Percentiles rank a stretch among this genome's conserved stretches.
Evolutionary conservation across 1,140 invertebrate species (phyloP).

Genomic region (Drosophila teissieri): DNA sequence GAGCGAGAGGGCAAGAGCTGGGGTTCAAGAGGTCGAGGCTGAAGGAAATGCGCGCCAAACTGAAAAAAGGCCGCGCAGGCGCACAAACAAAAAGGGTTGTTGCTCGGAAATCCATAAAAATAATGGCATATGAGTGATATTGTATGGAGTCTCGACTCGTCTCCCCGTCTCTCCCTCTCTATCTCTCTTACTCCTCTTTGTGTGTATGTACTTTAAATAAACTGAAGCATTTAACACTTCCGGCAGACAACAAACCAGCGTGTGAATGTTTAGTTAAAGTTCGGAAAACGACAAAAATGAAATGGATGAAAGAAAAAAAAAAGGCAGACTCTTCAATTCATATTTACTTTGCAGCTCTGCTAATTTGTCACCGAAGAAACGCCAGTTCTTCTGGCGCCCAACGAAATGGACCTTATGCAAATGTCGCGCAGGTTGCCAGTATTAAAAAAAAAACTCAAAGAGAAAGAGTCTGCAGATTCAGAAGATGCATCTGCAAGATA

Average conservation of each 20-base stretch:
- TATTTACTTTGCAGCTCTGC: conserved; percentile 30
- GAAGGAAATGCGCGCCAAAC: conserved; percentile 72
- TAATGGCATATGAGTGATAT: conserved; percentile 81
- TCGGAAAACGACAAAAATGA: conserved; percentile 1
- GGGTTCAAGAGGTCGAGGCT: conserved; percentile 49
- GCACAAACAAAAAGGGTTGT: conserved; percentile 65
- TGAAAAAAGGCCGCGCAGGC: conserved; percentile 52
- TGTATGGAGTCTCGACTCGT: conserved; percentile 28
- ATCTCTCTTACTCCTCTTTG: conserved; percentile 23
- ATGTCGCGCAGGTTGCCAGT: conserved; percentile 2
- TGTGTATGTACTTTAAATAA: conserved; percentile 78
- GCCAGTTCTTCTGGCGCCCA: background rate
- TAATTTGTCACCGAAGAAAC: conserved; percentile 33
- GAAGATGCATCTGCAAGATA: conserved; percentile 10
- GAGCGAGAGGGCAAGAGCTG: conserved; percentile 23
- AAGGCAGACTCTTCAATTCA: conserved; percentile 13
- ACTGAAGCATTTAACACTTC: conserved; percentile 82
- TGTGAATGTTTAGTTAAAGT: conserved; percentile 76
- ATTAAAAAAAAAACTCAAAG: conserved; percentile 28
- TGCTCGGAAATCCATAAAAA: conserved; percentile 67
- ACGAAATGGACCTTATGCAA: conserved; percentile 13
- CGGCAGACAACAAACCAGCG: conserved; percentile 71
- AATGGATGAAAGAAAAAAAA: conserved; percentile 3
- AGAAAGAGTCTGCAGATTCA: conserved; percentile 22
- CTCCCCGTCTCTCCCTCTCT: conserved; percentile 1